Evolutionary conservation across 2,113 vertebrate species (phyloP).

Genomic region (Pseudorhombus dupliciocellatus): DNA sequence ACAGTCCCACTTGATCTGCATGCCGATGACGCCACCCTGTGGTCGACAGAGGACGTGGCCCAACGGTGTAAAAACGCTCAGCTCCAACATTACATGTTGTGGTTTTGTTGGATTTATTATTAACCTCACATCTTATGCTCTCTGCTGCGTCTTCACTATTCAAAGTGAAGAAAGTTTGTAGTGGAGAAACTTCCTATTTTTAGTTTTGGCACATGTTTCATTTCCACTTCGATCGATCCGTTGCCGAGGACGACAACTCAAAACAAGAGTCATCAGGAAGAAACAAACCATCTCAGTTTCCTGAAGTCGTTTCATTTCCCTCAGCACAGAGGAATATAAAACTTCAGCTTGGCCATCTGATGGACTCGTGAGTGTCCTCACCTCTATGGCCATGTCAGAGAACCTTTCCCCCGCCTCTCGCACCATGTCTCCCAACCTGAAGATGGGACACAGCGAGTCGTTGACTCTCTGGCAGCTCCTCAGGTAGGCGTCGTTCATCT

Average conservation of each 20-base stretch:
- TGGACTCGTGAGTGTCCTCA: slow-evolving; percentile 36
- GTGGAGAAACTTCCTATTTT: slow-evolving; percentile 6
- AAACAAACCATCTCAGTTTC: background rate
- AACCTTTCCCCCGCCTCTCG: slow-evolving; percentile 83
- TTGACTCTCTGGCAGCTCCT: slow-evolving; percentile 71
- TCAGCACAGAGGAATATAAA: too few species aligned
- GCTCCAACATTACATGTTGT: background rate
- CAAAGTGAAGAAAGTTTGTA: background rate
- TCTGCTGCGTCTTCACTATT: too few species aligned
- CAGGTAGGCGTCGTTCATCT: slow-evolving; percentile 75
- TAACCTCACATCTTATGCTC: too few species aligned
- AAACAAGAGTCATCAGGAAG: too few species aligned
- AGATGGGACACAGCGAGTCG: slow-evolving; percentile 83
- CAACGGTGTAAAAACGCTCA: background rate
- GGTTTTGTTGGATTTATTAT: too few species aligned
- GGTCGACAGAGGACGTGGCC: background rate
- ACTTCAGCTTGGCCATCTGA: too few species aligned
- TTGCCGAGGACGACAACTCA: background rate
- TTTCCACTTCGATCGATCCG: slow-evolving; percentile 7
- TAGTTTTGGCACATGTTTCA: slow-evolving; percentile 5
- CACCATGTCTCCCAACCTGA: slow-evolving; percentile 85
- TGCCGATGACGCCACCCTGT: slow-evolving; percentile 89
- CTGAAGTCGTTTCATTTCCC: too few species aligned
- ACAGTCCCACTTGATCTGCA: slow-evolving; percentile 90
- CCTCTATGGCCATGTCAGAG: slow-evolving; percentile 84